Conservation (phyloP, 1,140 invertebrate species). For the Drosophila rhopaloa region DNA sequence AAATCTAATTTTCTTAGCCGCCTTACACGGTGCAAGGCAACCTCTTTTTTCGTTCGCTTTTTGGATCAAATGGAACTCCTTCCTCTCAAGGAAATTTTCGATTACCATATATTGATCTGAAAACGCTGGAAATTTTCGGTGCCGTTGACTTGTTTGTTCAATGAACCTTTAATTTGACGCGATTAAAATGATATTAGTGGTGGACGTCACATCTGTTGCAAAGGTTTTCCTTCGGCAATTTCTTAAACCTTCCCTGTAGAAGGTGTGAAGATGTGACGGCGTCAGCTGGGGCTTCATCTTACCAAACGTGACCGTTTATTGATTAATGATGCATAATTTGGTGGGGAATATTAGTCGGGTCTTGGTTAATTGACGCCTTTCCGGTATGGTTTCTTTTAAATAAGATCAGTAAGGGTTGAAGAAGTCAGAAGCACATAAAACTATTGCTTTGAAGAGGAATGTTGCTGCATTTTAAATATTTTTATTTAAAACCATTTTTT, state of each 20-base stretch:
- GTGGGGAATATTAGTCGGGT: constrained; percentile 39
- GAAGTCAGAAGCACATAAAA: neutral
- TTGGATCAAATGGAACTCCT: constrained; percentile 8
- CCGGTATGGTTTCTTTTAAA: constrained; percentile 41
- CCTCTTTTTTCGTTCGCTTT: constrained; percentile 1
- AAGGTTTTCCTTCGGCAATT: constrained; percentile 37
- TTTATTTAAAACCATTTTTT: too few relatives aligned
- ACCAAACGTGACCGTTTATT: constrained; percentile 62
- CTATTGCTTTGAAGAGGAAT: too few relatives aligned
- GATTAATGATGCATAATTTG: constrained; percentile 78
- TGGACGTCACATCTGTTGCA: constrained; percentile 62
- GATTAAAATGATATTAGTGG: constrained; percentile 81
- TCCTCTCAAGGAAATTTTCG: constrained; percentile 9
- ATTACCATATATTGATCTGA: constrained; percentile 46
- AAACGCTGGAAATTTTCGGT: constrained; percentile 42
- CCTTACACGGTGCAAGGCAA: constrained; percentile 5
- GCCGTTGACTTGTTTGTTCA: constrained; percentile 41
- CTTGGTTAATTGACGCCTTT: constrained; percentile 69
- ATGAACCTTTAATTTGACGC: constrained; percentile 77
- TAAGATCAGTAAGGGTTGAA: constrained; percentile 19
- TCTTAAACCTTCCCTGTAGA: constrained; percentile 13
- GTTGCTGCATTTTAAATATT: too few relatives aligned
- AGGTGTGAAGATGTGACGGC: constrained; percentile 74
- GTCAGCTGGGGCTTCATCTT: constrained; percentile 62
- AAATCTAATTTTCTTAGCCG: constrained; percentile 81